Conservation (phyloP, 2,113 vertebrate genomes). For the Megaceryle torquata region DNA sequence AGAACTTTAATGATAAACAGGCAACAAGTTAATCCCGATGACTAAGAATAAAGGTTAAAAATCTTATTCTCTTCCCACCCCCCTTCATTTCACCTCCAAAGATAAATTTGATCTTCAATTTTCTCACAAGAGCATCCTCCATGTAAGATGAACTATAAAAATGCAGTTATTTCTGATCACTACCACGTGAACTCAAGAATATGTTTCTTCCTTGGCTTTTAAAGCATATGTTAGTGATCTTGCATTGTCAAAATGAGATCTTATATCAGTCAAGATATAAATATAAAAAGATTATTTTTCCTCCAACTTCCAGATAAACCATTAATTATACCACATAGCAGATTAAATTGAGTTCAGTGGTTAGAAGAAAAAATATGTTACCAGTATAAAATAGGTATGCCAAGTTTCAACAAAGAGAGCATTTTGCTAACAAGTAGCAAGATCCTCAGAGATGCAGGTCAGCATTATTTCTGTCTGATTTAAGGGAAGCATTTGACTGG, state of each 20-base stretch:
- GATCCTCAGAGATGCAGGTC: not conserved
- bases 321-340: not conserved
- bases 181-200: not conserved
- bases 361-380: not conserved
- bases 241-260: not conserved
- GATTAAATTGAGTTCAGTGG: not conserved
- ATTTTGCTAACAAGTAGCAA: not conserved
- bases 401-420: not conserved
- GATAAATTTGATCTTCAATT: not conserved
- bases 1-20: not conserved
- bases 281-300: not conserved
- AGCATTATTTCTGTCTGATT: not conserved
- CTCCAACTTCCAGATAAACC: not conserved
- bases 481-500: not conserved
- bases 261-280: not conserved
- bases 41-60: not conserved
- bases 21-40: not conserved
- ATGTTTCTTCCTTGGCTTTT: not conserved
- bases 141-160: not conserved
- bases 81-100: not conserved
- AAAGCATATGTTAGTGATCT: not conserved
- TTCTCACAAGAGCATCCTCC: not conserved
- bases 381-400: not conserved
- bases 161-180: not conserved
- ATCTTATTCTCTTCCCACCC: not conserved